These are phyloP conservation scores for Penaeus vannamei DNA, from an alignment of 1,140 invertebrate species.

Conservation along the genomic window DNA sequence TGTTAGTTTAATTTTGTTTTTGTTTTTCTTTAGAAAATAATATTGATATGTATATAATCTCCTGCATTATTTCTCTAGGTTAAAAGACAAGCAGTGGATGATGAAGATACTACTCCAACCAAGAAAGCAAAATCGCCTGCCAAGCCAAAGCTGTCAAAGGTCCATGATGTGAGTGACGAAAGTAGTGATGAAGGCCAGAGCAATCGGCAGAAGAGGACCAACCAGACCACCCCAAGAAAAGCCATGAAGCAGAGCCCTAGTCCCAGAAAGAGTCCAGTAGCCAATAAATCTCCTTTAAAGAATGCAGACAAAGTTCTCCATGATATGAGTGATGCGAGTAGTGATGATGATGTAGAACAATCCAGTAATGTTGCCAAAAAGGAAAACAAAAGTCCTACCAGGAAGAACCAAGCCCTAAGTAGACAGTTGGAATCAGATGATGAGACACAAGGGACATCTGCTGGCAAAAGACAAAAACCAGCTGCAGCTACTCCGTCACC, in stretches of 20 bases:
- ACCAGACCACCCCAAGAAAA: background rate
- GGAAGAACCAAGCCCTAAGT: too few species aligned
- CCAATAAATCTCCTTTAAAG: slow-evolving; percentile 23
- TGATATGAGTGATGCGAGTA: background rate
- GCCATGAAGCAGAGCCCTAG: background rate
- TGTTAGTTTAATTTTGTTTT: too few species aligned
- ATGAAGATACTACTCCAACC: too few species aligned
- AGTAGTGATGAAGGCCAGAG: background rate
- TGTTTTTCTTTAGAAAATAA: too few species aligned
- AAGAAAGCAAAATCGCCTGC: too few species aligned
- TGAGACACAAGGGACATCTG: background rate
- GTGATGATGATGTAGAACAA: too few species aligned
- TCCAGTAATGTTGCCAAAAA: too few species aligned
- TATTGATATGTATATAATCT: too few species aligned
- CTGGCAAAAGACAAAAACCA: background rate
- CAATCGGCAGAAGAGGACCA: background rate
- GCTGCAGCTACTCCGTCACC: background rate
- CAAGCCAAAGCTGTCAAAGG: too few species aligned
- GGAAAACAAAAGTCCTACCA: too few species aligned
- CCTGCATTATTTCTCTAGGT: too few species aligned
- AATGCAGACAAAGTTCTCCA: background rate
- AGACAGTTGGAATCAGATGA: background rate
- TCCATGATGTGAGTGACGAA: background rate
- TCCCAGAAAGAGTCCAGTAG: background rate
- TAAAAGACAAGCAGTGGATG: too few species aligned